phyloP scores from a whole-genome alignment of 2,797 vertebrate species.

The Halcyon chelicuti region DNA sequence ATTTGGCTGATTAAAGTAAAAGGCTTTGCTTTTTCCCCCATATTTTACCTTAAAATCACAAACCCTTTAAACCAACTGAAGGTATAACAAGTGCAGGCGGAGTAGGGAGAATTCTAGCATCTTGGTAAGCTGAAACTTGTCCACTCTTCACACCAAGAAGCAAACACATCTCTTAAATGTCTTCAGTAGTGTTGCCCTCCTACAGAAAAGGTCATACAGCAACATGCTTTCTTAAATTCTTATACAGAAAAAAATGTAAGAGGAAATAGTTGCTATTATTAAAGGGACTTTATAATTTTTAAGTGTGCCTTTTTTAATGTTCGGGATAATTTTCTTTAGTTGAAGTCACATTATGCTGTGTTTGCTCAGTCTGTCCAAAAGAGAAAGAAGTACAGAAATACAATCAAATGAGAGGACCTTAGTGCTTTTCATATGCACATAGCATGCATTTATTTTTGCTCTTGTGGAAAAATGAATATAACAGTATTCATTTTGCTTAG shows the following conservation, averaged over 20 bases:
- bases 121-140: not conserved
- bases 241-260: not conserved
- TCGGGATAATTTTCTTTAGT: not conserved
- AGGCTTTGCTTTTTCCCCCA: not conserved
- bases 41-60: not conserved
- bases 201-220: not conserved
- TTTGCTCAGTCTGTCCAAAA: not conserved
- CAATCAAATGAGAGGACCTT: not conserved
- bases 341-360: not conserved
- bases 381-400: not conserved
- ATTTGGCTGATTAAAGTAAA: not conserved
- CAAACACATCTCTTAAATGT: not conserved
- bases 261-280: not conserved
- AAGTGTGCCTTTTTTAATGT: not conserved
- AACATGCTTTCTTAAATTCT: not conserved
- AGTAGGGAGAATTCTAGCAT: not conserved
- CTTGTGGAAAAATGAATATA: not conserved
- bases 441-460: not conserved
- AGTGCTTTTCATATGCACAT: not conserved
- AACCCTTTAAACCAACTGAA: not conserved
- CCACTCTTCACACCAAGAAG: not conserved
- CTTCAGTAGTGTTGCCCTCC: not conserved
- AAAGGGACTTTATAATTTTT: not conserved
- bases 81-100: not conserved
- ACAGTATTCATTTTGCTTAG: not conserved